phyloP scores from a whole-genome alignment of 1,140 invertebrate genomes.

The Nixonia krombeini region DNA sequence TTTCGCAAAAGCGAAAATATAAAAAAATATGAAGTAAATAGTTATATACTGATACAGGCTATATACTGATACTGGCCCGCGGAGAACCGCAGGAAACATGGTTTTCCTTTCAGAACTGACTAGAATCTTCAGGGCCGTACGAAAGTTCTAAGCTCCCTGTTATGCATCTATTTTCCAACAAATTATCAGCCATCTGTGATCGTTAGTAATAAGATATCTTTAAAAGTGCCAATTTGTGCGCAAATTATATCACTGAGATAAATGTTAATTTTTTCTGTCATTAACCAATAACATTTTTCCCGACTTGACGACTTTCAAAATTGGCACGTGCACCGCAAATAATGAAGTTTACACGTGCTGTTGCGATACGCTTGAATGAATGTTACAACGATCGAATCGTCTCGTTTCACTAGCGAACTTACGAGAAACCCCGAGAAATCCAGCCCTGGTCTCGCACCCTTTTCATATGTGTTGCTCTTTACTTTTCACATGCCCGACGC shows the following conservation, averaged over 20 bases:
- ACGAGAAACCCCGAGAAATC: conserved; percentile 14
- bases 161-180: not conserved
- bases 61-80: conserved; percentile 52
- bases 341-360: too few species aligned
- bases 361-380: too few species aligned
- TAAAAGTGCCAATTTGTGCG: not conserved
- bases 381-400: too few species aligned
- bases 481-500: conserved; percentile 58
- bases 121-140: conserved; percentile 38
- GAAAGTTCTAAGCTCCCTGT: conserved; percentile 16
- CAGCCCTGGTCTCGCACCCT: conserved; percentile 57
- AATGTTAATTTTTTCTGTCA: too few species aligned
- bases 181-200: too few species aligned
- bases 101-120: conserved; percentile 66
- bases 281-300: too few species aligned
- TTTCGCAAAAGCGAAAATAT: conserved; percentile 35
- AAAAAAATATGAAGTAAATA: conserved; percentile 52
- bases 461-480: conserved; percentile 59
- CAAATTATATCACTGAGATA: too few species aligned
- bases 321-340: too few species aligned
- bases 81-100: conserved; percentile 62
- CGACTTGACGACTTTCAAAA: too few species aligned
- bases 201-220: not conserved
- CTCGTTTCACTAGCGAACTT: too few species aligned
- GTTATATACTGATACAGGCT: conserved; percentile 56